Evolutionary conservation across 2,888 invertebrate genomes (phyloP).

Genomic region (Apamea crenata): DNA sequence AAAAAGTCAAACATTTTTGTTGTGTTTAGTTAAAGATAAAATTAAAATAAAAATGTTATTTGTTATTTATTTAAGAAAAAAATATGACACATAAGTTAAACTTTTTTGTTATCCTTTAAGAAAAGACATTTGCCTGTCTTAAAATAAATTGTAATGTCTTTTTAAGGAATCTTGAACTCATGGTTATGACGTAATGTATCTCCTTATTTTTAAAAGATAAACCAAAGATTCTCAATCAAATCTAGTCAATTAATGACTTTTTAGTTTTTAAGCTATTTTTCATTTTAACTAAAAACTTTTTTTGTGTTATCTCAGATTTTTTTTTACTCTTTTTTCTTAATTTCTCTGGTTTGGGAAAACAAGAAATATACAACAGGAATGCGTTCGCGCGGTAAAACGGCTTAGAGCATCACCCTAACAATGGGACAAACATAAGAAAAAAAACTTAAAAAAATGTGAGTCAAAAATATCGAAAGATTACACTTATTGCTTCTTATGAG

Average conservation of each 20-base stretch:
- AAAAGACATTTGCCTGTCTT: slow-evolving; percentile 37
- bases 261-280: slow-evolving; percentile 9
- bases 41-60: slow-evolving; percentile 31
- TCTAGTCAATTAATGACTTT: slow-evolving; percentile 66
- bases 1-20: slow-evolving; percentile 40
- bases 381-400: slow-evolving; percentile 62
- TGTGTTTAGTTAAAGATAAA: slow-evolving; percentile 53
- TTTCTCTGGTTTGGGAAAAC: slow-evolving; percentile 16
- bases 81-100: slow-evolving; percentile 40
- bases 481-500: slow-evolving; percentile 85
- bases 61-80: slow-evolving; percentile 45
- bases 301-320: slow-evolving; percentile 7
- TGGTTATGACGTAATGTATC: slow-evolving; percentile 8
- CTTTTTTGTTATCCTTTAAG: slow-evolving; percentile 44
- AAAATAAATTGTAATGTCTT: slow-evolving; percentile 44
- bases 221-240: slow-evolving; percentile 50
- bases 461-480: slow-evolving; percentile 82
- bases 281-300: slow-evolving; percentile 17
- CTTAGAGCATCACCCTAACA: slow-evolving; percentile 61
- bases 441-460: slow-evolving; percentile 85
- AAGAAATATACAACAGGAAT: slow-evolving; percentile 50
- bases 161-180: slow-evolving; percentile 42
- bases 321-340: neutral
- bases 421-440: slow-evolving; percentile 69
- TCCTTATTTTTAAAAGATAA: slow-evolving; percentile 33